Evolutionary conservation across 2,113 vertebrate genomes (phyloP).

Genomic region (Psittacara wagleri): DNA sequence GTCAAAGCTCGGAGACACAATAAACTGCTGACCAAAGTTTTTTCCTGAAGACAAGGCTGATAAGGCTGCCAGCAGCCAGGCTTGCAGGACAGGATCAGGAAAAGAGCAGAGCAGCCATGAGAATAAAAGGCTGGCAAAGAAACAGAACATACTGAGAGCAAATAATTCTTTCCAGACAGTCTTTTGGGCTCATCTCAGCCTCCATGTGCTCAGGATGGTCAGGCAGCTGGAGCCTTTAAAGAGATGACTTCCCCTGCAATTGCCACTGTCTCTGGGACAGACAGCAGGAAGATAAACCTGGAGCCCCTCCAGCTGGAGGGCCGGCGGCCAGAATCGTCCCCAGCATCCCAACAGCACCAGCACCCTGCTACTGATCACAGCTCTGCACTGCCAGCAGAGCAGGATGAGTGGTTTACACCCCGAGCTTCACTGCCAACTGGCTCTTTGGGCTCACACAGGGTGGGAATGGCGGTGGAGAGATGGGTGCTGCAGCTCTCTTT

Average conservation of each 20-base stretch:
- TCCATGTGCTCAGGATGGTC: neutral
- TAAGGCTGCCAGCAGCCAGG: neutral
- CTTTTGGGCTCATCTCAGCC: neutral
- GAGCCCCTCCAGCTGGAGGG: neutral
- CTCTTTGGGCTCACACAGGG: neutral
- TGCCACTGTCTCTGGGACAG: neutral
- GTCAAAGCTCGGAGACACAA: neutral
- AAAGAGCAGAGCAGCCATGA: constrained; percentile 17
- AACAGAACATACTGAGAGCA: constrained; percentile 29
- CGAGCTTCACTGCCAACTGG: fast-evolving
- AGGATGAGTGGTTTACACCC: neutral
- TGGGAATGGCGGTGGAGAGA: neutral
- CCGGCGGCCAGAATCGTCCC: neutral
- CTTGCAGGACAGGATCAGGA: constrained; percentile 1
- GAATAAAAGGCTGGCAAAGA: constrained; percentile 45
- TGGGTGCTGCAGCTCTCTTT: neutral
- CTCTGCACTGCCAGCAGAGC: neutral
- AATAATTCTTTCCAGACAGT: constrained; percentile 47
- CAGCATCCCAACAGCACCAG: neutral
- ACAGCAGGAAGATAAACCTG: neutral
- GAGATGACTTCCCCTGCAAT: neutral
- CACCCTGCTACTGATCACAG: neutral
- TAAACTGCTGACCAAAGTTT: fast-evolving
- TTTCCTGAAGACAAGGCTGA: neutral
- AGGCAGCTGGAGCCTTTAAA: constrained; percentile 17